Percentiles rank a stretch among this genome's conserved stretches.
Conservation (phyloP, 2,888 invertebrate genomes). For the Protodeltote pygarga region DNA sequence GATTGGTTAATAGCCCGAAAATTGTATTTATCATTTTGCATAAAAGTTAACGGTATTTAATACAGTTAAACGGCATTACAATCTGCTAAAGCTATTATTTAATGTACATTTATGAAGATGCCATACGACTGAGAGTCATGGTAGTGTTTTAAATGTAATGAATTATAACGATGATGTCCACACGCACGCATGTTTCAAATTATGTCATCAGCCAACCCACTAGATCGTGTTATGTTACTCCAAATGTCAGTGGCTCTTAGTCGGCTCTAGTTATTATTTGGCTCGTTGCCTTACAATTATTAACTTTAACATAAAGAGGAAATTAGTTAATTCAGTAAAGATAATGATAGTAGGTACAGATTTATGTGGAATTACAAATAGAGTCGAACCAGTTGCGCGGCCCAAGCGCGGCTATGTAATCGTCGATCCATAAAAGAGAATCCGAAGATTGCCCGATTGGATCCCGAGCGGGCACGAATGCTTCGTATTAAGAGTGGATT, state of each 20-base stretch:
- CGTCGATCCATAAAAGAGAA: constrained; percentile 68
- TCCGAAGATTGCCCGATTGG: constrained; percentile 70
- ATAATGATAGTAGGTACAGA: constrained; percentile 42
- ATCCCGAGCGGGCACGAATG: constrained; percentile 63
- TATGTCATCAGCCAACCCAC: constrained; percentile 74
- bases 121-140: constrained; percentile 45
- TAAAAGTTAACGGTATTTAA: constrained; percentile 2
- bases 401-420: constrained; percentile 48
- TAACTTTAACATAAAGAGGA: constrained; percentile 62
- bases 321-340: constrained; percentile 53
- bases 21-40: background rate
- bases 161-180: constrained; percentile 66
- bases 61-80: constrained; percentile 5
- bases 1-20: background rate
- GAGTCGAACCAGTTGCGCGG: constrained; percentile 45
- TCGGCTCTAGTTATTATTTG: constrained; percentile 74
- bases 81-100: constrained; percentile 35
- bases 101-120: constrained; percentile 45
- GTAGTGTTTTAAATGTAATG: constrained; percentile 61
- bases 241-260: constrained; percentile 72
- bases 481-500: constrained; percentile 66
- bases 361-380: constrained; percentile 45
- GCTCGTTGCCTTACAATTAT: constrained; percentile 76
- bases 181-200: constrained; percentile 72
- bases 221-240: constrained; percentile 71